A percentile compares a stretch with the other conserved stretches of the same genome.
Evolutionary conservation across 2,113 vertebrate genomes (phyloP).

Genomic region (Holacanthus passer): DNA sequence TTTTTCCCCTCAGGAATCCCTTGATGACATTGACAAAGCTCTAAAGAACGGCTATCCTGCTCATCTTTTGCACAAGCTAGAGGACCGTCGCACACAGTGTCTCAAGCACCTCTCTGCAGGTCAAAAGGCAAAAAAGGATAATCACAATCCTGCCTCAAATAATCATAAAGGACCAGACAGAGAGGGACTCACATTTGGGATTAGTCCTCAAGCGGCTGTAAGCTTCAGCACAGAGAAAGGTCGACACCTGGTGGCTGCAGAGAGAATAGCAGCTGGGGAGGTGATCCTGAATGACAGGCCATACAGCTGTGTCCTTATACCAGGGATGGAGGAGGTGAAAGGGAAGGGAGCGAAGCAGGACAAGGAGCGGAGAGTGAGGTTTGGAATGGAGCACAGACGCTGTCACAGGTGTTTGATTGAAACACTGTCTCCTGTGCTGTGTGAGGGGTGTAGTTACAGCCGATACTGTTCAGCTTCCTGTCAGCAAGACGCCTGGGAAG

Average conservation of each 20-base stretch:
- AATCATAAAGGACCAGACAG: constrained; percentile 22
- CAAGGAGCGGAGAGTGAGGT: constrained; percentile 3
- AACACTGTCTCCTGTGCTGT: constrained; percentile 84
- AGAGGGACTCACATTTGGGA: constrained; percentile 42
- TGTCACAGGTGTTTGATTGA: constrained; percentile 91
- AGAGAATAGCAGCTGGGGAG: constrained; percentile 87
- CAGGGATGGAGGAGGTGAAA: constrained; percentile 68
- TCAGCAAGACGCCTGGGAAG: constrained; percentile 86
- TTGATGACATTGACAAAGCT: constrained; percentile 89
- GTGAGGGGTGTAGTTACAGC: constrained; percentile 88
- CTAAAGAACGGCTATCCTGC: constrained; percentile 87
- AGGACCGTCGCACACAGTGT: constrained; percentile 86
- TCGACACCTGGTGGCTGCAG: constrained; percentile 87
- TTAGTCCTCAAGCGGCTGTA: constrained; percentile 82
- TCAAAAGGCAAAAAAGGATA: constrained; percentile 23
- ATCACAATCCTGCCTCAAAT: constrained; percentile 27
- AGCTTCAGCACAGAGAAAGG: constrained; percentile 84
- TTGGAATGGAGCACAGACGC: constrained; percentile 82
- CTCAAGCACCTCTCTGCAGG: constrained; percentile 76
- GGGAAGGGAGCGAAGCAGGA: constrained; percentile 10
- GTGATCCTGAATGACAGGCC: constrained; percentile 89
- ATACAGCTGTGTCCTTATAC: constrained; percentile 90
- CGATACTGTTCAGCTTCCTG: constrained; percentile 90
- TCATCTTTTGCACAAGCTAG: constrained; percentile 87
- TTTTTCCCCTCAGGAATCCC: constrained; percentile 85